phyloP scores from a whole-genome alignment of 2,888 invertebrate genomes.

The Phortica okadai region DNA sequence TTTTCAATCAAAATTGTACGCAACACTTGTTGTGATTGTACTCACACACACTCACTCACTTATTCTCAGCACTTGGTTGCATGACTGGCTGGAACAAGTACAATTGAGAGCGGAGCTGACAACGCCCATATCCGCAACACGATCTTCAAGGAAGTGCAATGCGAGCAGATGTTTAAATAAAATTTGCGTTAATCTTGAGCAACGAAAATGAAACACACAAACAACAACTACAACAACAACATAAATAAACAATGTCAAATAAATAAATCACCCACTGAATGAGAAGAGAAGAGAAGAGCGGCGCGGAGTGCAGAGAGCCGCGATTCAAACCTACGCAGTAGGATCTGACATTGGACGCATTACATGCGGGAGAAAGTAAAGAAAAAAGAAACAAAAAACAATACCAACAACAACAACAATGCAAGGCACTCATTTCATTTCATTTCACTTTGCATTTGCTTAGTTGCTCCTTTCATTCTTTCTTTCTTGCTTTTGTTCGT shows the following conservation, averaged over 20 bases:
- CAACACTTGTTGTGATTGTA: not conserved
- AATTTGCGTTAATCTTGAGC: not conserved
- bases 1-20: too few species aligned
- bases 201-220: not conserved
- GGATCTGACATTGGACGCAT: not conserved
- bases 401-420: not conserved
- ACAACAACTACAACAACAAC: not conserved
- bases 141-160: slow-evolving; percentile 6
- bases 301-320: not conserved
- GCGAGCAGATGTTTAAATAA: slow-evolving; percentile 7
- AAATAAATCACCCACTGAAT: not conserved
- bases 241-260: not conserved
- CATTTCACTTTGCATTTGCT: not conserved
- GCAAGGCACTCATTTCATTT: not conserved
- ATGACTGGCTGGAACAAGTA: not conserved
- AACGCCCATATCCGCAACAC: slow-evolving; percentile 29
- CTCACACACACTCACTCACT: not conserved
- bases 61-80: not conserved
- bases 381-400: not conserved
- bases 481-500: not conserved
- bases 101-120: not conserved
- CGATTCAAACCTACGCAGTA: not conserved
- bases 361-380: not conserved
- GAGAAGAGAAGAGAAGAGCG: not conserved
- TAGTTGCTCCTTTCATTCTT: not conserved